These are phyloP conservation scores for Acanthococcus lagerstroemiae DNA, from an alignment of 2,888 invertebrate genomes.

Conservation along the genomic window DNA sequence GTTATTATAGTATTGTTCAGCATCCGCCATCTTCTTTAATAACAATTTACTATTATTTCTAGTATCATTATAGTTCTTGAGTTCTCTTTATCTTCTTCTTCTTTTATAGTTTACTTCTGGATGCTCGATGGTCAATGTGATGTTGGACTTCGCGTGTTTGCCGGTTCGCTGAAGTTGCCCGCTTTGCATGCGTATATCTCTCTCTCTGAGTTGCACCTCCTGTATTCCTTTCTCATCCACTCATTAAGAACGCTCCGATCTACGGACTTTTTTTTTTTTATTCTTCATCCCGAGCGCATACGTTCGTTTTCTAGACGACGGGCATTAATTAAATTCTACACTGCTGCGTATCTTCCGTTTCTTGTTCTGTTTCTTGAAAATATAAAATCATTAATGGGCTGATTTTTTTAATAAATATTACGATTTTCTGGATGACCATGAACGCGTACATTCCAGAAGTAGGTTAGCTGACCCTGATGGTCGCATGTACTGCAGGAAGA, in stretches of 20 bases:
- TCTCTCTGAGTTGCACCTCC: not conserved
- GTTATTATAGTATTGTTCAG: slow-evolving; percentile 25
- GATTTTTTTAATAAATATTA: no score
- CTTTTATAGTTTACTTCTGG: not conserved
- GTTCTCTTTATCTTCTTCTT: slow-evolving; percentile 2
- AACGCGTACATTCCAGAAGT: no score
- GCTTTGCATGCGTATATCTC: slow-evolving; percentile 12
- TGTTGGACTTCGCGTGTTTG: slow-evolving; percentile 27
- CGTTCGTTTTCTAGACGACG: not conserved
- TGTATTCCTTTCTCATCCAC: not conserved
- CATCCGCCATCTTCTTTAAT: slow-evolving; percentile 31
- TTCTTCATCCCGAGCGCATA: not conserved
- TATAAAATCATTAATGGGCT: no score
- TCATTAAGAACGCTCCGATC: not conserved
- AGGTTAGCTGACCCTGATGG: no score
- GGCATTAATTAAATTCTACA: not conserved
- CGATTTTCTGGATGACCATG: no score
- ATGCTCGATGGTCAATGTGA: slow-evolving; percentile 25
- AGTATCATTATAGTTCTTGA: slow-evolving; percentile 7
- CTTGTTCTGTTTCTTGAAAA: not conserved
- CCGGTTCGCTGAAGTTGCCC: slow-evolving; percentile 23
- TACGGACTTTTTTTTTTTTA: not conserved
- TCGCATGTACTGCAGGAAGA: no score
- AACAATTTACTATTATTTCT: slow-evolving; percentile 21
- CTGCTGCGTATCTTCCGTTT: not conserved